These are phyloP conservation scores for Lepidurus apus DNA, from an alignment of 1,140 invertebrate species.

Conservation along the genomic window DNA sequence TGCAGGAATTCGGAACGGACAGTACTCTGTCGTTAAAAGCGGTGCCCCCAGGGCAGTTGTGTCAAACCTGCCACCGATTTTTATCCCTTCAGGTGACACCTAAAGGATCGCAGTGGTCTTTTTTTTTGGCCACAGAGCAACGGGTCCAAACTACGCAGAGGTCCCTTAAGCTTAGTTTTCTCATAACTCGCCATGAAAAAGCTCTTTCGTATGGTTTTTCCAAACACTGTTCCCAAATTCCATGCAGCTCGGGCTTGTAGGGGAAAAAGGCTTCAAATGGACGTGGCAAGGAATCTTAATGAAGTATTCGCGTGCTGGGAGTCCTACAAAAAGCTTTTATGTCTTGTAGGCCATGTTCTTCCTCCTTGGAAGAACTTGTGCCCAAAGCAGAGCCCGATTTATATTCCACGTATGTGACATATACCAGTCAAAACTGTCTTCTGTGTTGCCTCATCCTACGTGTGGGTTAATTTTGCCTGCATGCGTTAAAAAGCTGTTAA, in stretches of 20 bases:
- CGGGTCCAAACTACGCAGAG: background rate
- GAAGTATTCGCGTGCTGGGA: background rate
- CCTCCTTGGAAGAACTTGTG: background rate
- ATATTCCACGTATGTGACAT: too few relatives aligned
- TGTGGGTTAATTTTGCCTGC: too few relatives aligned
- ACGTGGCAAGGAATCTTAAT: constrained; percentile 9
- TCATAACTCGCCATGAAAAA: background rate
- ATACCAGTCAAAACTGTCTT: too few relatives aligned
- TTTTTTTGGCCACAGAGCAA: background rate
- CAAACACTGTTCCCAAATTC: background rate
- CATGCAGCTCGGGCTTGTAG: background rate
- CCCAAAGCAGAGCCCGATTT: too few relatives aligned
- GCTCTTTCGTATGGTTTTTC: background rate
- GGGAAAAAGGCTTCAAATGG: background rate
- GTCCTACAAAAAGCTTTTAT: constrained; percentile 3
- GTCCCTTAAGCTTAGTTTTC: background rate
- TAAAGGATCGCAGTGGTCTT: background rate
- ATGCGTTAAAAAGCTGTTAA: too few relatives aligned
- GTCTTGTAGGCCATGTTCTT: background rate
- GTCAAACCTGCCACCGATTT: background rate
- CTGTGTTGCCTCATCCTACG: too few relatives aligned
- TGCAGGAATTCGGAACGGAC: too few relatives aligned
- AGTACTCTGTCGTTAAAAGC: background rate
- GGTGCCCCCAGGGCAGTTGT: background rate
- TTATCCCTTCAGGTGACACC: background rate